phyloP scores from a whole-genome alignment of 2,888 invertebrate genomes.

The Eilema caniola region DNA sequence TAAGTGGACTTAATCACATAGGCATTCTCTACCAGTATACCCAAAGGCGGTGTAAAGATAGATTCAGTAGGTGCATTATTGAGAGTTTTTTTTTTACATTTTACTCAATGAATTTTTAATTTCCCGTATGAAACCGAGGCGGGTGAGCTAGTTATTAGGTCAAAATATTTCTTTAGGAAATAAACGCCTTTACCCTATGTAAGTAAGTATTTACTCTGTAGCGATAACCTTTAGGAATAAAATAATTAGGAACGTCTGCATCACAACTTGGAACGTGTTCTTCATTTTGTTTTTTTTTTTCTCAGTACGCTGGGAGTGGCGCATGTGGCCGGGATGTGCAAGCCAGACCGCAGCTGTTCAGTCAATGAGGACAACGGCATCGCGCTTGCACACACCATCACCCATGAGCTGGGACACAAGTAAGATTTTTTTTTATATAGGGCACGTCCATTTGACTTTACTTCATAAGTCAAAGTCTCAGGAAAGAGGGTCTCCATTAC shows the following conservation, averaged over 20 bases:
- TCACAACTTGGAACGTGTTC: not conserved
- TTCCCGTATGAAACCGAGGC: too few relatives aligned
- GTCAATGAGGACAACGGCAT: slow-evolving; percentile 97
- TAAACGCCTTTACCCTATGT: not conserved
- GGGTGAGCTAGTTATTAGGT: too few relatives aligned
- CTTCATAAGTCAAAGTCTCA: too few relatives aligned
- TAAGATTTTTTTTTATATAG: too few relatives aligned
- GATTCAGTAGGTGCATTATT: too few relatives aligned
- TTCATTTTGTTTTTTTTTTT: slow-evolving; percentile 50
- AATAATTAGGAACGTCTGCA: not conserved
- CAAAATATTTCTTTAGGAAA: not conserved
- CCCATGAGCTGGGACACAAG: slow-evolving; percentile 97
- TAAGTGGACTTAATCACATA: too few relatives aligned
- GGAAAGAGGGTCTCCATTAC: too few relatives aligned
- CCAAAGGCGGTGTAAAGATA: too few relatives aligned
- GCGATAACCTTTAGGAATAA: not conserved
- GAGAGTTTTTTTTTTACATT: too few relatives aligned
- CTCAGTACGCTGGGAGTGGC: slow-evolving; percentile 94
- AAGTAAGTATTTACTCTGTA: not conserved
- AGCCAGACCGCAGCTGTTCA: slow-evolving; percentile 93
- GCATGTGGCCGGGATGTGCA: slow-evolving; percentile 96
- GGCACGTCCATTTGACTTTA: too few relatives aligned
- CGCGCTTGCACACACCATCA: slow-evolving; percentile 94
- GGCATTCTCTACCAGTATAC: too few relatives aligned
- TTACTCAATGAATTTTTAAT: too few relatives aligned